Evolutionary conservation across 2,113 vertebrate species (phyloP).

Genomic region (Quiscalus mexicanus): DNA sequence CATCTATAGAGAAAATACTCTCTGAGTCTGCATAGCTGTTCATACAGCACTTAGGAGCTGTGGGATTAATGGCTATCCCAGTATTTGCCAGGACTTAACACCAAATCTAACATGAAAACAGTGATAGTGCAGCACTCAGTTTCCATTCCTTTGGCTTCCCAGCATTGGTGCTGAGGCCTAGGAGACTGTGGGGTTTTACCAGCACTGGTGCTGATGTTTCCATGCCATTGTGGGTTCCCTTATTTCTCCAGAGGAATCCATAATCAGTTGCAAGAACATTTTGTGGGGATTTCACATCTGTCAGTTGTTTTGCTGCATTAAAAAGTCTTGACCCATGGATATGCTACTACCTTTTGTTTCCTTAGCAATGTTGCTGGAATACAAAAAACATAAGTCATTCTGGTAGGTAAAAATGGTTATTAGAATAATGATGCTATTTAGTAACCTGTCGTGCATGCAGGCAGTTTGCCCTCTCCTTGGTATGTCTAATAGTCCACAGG

Average conservation of each 20-base stretch:
- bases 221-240: neutral
- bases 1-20: neutral
- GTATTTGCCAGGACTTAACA: neutral
- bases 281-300: neutral
- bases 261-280: neutral
- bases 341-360: neutral
- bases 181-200: neutral
- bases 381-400: neutral
- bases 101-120: neutral
- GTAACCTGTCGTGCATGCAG: neutral
- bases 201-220: neutral
- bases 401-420: neutral
- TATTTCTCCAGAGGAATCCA: neutral
- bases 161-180: neutral
- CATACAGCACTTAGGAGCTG: neutral
- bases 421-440: neutral
- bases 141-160: neutral
- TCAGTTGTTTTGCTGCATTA: neutral
- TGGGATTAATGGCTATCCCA: neutral
- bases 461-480: neutral
- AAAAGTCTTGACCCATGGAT: neutral
- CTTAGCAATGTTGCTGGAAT: neutral
- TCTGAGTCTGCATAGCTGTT: neutral
- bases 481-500: neutral
- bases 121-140: neutral